Evolutionary conservation across 2,888 invertebrate species (phyloP), one percentile per base, ranked within the genome.

Genomic region (Brachypalpus laphriformis): DNA sequence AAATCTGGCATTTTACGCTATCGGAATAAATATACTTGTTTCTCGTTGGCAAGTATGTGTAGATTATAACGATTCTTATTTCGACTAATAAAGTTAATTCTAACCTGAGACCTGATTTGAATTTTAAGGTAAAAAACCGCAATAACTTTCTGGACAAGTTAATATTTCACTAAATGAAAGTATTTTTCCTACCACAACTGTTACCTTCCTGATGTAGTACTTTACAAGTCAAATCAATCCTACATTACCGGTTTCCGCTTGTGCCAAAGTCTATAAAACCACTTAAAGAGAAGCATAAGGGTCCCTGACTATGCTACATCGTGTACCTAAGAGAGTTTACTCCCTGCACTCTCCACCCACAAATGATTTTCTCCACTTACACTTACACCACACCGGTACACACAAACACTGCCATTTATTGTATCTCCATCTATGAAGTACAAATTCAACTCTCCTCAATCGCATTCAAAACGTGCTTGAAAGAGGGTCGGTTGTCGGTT

Each of bases 381-480:
- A n/a, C n/a, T n/a, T 42, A 57, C 68, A 74, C 63, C 42, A 61
- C 6, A 49, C 25, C 45, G 42, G 49, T 18, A 31, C 16, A 63
- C 51, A 31, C 22, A 20, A 22, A 25, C 20, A 56, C 57, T 11
- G 3, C 37, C 40, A 22, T 40, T 37, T 45, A 45, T 34, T 40
- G 34, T 59, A 70, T 61, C 37, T 68, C 56, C 37, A 49, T 76
- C 68, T 68, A 68, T 51, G 31, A 51, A 54, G 28, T 16, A 75
- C 28, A 71, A 76, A 65, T 66, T 47, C 47, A 75, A 66, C 59
- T 66, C 80, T 61, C 40, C 71, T 85, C 85, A 85, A 75, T 85
- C 80, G 81, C 66, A 56, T 81, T 75, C 31, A 59, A 85, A 81
- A 85, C 85, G 85, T 81, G 85, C 85, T 85, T 54, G 45, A 59